Conservation (phyloP, 2,797 vertebrate species). For the Brachyrhaphis roseni region DNA sequence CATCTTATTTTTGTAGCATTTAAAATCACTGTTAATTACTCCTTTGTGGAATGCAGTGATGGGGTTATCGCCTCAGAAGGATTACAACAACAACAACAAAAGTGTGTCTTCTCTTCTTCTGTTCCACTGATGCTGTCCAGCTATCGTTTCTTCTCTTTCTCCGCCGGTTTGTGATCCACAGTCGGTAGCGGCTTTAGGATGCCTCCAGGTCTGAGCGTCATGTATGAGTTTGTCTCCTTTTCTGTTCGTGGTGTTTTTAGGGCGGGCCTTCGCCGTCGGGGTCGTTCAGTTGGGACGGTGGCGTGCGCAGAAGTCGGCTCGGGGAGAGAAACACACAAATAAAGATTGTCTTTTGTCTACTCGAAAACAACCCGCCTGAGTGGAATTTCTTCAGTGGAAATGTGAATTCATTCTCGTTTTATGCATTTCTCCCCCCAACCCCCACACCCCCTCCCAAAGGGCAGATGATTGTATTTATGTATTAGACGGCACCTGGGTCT, state of each 20-base stretch:
- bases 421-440: neutral
- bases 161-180: conserved; percentile 76
- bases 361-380: conserved; percentile 51
- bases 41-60: conserved; percentile 78
- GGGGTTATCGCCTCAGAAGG: conserved; percentile 77
- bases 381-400: conserved; percentile 55
- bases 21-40: conserved; percentile 84
- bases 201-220: conserved; percentile 75
- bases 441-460: neutral
- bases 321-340: conserved; percentile 81
- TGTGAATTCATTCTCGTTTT: conserved; percentile 49
- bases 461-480: conserved; percentile 51
- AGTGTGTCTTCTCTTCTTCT: conserved; percentile 74
- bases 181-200: conserved; percentile 72
- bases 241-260: conserved; percentile 75
- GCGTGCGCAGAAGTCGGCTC: conserved; percentile 72
- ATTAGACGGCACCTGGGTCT: conserved; percentile 46
- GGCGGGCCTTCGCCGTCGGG: conserved; percentile 70
- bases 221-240: conserved; percentile 76
- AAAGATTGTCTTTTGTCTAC: conserved; percentile 82
- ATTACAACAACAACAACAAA: conserved; percentile 52
- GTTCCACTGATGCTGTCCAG: conserved; percentile 74
- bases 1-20: conserved; percentile 88
- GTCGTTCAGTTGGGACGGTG: conserved; percentile 62
- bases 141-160: conserved; percentile 59